Evolutionary conservation across 1,140 invertebrate species (phyloP).

Genomic region (Potamilus streckersoni): DNA sequence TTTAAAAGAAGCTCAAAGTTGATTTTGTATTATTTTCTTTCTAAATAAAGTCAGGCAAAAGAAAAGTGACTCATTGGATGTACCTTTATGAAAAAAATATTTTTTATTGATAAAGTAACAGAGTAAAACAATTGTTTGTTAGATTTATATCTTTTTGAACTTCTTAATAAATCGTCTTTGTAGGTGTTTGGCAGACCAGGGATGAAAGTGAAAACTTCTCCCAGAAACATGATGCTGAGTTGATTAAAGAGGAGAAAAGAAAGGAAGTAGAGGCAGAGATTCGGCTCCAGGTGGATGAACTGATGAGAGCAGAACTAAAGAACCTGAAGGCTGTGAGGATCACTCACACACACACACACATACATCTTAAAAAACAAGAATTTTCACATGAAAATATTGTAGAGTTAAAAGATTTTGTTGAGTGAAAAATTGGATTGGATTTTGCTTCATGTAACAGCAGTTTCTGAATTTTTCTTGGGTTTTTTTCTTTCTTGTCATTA

Average conservation of each 20-base stretch:
- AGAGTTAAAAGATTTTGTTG: background rate
- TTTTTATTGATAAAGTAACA: too few relatives aligned
- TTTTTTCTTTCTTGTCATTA: background rate
- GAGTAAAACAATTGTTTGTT: background rate
- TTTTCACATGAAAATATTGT: too few relatives aligned
- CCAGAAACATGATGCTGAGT: slow-evolving; percentile 82
- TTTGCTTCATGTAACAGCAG: background rate
- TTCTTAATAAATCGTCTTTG: background rate
- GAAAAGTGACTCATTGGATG: too few relatives aligned
- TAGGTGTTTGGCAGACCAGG: slow-evolving; percentile 80
- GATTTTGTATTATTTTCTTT: too few relatives aligned
- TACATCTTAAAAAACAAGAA: background rate
- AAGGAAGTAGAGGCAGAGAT: slow-evolving; percentile 86
- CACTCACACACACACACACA: background rate
- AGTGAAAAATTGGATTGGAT: background rate
- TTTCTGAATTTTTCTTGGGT: background rate
- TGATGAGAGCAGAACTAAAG: slow-evolving; percentile 86
- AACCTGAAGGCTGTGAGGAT: slow-evolving; percentile 76
- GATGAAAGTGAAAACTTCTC: slow-evolving; percentile 79
- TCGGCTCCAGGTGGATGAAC: slow-evolving; percentile 84
- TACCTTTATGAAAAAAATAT: too few relatives aligned
- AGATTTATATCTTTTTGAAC: background rate
- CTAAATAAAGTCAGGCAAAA: too few relatives aligned
- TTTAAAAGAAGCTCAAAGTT: too few relatives aligned
- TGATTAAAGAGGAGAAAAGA: slow-evolving; percentile 83